phyloP scores from a whole-genome alignment of 2,797 vertebrate genomes.

The Sebastes trivittatus region DNA sequence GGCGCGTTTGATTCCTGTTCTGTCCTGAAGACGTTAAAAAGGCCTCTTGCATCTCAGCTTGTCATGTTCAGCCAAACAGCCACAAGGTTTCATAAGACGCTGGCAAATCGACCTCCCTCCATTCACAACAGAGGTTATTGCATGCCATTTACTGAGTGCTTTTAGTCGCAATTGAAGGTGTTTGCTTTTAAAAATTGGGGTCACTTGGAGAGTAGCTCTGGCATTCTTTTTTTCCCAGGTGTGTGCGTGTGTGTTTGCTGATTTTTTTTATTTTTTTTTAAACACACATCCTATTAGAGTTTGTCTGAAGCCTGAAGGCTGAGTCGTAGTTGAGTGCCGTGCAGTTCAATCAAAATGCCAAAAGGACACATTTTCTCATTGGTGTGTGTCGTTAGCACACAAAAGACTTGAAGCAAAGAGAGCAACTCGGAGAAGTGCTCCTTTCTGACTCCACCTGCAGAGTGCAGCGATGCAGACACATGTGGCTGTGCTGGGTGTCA shows the following conservation, averaged over 20 bases:
- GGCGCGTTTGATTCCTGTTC: constrained; percentile 29
- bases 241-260: background rate
- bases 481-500: background rate
- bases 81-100: constrained; percentile 4
- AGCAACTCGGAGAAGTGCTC: background rate
- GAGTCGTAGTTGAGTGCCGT: constrained; percentile 11
- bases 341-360: constrained; percentile 42
- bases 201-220: constrained; percentile 31
- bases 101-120: constrained; percentile 22
- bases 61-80: constrained; percentile 16
- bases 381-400: background rate
- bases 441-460: background rate
- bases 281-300: constrained; percentile 38
- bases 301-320: constrained; percentile 31
- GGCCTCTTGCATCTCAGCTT: background rate
- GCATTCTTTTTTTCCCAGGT: background rate
- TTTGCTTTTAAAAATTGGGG: constrained; percentile 70
- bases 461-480: background rate
- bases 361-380: constrained; percentile 31
- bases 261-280: constrained; percentile 11
- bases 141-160: constrained; percentile 56
- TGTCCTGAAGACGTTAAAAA: constrained; percentile 22
- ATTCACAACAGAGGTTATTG: constrained; percentile 57
- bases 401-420: background rate
- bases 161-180: constrained; percentile 46